Base-by-base conservation (phyloP, 2,888 invertebrate species). In the Apamea crenata region DNA sequence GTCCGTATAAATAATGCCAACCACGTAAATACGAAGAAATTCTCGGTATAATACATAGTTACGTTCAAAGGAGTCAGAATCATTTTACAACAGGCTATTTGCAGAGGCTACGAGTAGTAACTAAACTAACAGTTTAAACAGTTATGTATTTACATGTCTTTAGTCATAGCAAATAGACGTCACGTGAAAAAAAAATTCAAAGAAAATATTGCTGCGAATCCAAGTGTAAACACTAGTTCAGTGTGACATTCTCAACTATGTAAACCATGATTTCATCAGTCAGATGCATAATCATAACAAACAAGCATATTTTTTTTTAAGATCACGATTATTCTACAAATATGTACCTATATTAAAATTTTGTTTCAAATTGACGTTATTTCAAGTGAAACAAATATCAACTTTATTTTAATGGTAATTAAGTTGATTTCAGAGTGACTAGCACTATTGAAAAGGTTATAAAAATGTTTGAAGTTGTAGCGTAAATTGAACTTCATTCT, bases 241-340 rank as follows among this genome's bases (percentile, higher is more conserved):
- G 14, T 21, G 32, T 53, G 47, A 61, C 47, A n/a, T 74, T 50
- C 1, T 3, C 2, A 25, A 14, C 21, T 44, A 65, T 65, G 65
- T n/a, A n/a, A 70, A 69, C n/a, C 50, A 59, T 76, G 80, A 76
- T 56, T 59, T 76, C 56, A 76, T 66, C 3, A 18, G 56, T 59
- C 56, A 32, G 16, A 36, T 36, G 21, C 25, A 32, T 53, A 47
- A 36, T 40, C 18, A 29, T n/a, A 36, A 59, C 14, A 21, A 8
- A 63, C 47, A 25, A 10, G 56, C 0, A 32, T 44, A 6, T 44
- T 32, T 40, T 56, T 12, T 63, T 44, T 32, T 53, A 78, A 18
- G 8, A 29, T n/a, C 18, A 74, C 4, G 2, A 2, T 18, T 44
- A 25, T 25, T 44, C 8, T 56, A 56, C 8, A 56, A 50, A 50